Percentiles rank a stretch among this genome's conserved stretches.
phyloP scores from a whole-genome alignment of 2,113 vertebrate genomes.

The Epinephelus moara region DNA sequence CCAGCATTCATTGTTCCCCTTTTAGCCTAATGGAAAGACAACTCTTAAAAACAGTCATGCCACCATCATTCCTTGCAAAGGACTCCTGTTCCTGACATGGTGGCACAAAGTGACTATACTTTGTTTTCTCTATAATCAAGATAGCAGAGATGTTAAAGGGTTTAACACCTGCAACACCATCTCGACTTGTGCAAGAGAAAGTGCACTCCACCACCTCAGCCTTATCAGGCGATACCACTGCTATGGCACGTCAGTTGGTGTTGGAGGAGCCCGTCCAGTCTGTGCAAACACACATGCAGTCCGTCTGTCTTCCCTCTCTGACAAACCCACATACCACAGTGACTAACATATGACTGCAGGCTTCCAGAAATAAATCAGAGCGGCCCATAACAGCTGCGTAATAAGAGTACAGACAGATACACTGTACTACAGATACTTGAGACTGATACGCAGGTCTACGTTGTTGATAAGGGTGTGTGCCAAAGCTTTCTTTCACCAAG shows the following conservation, averaged over 20 bases:
- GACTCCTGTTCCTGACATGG: not conserved
- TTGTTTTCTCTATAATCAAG: not conserved
- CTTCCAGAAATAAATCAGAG: conserved; percentile 74
- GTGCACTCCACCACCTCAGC: conserved; percentile 5
- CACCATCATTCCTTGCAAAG: not conserved
- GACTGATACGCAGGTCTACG: conserved; percentile 23
- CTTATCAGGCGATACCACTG: conserved; percentile 22
- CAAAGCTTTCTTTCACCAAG: conserved; percentile 1
- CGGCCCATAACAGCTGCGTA: conserved; percentile 59
- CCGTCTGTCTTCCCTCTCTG: conserved; percentile 52
- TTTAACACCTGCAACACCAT: not conserved
- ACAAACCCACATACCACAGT: conserved; percentile 71
- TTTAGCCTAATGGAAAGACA: not conserved
- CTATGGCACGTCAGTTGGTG: conserved; percentile 11
- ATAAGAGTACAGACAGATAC: conserved; percentile 26
- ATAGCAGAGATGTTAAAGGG: not conserved
- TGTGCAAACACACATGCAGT: conserved; percentile 32
- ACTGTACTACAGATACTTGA: conserved; percentile 37
- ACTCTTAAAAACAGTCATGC: not conserved
- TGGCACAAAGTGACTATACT: not conserved
- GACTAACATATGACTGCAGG: conserved; percentile 70
- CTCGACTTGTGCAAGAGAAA: not conserved
- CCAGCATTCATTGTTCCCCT: not conserved
- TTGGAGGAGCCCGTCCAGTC: conserved; percentile 10
- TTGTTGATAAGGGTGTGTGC: conserved; percentile 14